Percentiles rank a stretch among this genome's conserved stretches.
Conservation (phyloP, 2,113 vertebrate species). For the Mola mola region DNA sequence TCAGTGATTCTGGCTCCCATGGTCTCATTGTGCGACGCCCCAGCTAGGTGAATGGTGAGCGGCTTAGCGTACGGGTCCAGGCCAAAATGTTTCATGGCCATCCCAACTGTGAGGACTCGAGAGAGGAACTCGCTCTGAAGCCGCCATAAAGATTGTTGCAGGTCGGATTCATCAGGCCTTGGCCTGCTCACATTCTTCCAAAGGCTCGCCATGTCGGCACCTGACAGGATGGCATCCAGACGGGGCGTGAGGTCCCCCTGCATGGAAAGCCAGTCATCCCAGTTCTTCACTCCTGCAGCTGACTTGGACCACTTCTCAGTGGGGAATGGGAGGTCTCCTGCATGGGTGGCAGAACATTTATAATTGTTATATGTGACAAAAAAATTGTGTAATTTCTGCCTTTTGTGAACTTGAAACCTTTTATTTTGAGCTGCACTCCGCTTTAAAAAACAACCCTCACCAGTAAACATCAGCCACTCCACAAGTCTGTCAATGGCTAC, state of each 20-base stretch:
- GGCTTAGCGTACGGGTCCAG: constrained; percentile 81
- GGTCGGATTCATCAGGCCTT: constrained; percentile 82
- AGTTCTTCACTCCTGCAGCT: constrained; percentile 72
- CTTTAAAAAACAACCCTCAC: too few relatives aligned
- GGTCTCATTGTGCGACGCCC: constrained; percentile 91
- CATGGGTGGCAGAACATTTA: constrained; percentile 1
- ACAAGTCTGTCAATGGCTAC: constrained; percentile 90
- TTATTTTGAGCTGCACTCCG: too few relatives aligned
- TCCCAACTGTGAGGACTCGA: constrained; percentile 85
- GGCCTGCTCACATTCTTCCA: constrained; percentile 87
- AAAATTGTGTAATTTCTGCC: constrained; percentile 16
- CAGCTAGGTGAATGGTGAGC: constrained; percentile 88
- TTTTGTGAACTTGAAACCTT: constrained; percentile 20
- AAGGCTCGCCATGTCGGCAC: constrained; percentile 86
- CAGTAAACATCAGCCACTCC: constrained; percentile 94
- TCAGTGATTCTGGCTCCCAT: constrained; percentile 86
- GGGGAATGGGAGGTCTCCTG: constrained; percentile 77
- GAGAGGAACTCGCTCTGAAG: constrained; percentile 91
- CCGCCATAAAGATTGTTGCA: constrained; percentile 85
- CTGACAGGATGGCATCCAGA: constrained; percentile 76
- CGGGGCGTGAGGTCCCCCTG: constrained; percentile 80
- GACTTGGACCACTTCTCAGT: constrained; percentile 83
- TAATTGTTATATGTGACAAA: neutral
- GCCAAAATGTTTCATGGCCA: constrained; percentile 80
- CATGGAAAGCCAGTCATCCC: constrained; percentile 92